Evolutionary conservation across 1,140 invertebrate species (phyloP).

Genomic region (Brachionus koreanus): DNA sequence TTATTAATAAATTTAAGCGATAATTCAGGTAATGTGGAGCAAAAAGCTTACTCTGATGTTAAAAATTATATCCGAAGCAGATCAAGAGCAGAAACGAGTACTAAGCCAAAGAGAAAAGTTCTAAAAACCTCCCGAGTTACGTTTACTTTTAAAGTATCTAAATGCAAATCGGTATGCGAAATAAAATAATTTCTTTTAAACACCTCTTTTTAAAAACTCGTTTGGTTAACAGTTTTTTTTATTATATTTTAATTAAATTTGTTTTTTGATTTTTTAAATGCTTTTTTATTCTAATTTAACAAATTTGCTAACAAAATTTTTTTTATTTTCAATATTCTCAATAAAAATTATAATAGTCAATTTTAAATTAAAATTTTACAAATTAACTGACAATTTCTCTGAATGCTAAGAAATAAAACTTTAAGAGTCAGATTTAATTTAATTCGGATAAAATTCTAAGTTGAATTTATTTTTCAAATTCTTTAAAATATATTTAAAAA

Average conservation of each 20-base stretch:
- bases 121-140: slow-evolving; percentile 27
- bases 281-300: not conserved
- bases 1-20: not conserved
- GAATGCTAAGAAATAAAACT: no score
- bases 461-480: no score
- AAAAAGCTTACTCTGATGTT: not conserved
- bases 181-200: not conserved
- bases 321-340: not conserved
- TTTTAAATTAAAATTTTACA: not conserved
- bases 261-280: not conserved
- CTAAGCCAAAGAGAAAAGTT: slow-evolving; percentile 9
- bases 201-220: not conserved
- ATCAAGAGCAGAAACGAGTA: slow-evolving; percentile 9
- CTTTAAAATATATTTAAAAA: no score
- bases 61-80: not conserved
- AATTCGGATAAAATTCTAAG: no score
- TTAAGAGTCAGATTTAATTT: no score
- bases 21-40: not conserved
- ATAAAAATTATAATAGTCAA: not conserved
- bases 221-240: not conserved
- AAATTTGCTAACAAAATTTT: not conserved
- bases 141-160: slow-evolving; percentile 1
- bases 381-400: not conserved
- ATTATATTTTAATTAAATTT: not conserved
- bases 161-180: slow-evolving; percentile 6